Conservation (phyloP, 2,888 invertebrate species). For the Tenthredo mesomela region DNA sequence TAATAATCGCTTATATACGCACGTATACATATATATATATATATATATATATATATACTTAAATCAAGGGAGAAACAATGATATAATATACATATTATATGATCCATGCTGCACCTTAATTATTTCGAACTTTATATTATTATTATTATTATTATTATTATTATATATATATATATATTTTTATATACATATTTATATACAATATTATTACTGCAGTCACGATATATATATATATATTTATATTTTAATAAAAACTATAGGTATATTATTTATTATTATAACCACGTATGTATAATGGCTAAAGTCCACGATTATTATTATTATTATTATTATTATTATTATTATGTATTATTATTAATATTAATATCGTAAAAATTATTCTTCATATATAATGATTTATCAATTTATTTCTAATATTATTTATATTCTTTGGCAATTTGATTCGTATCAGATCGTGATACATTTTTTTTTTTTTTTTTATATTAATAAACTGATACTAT, state of each 20-base stretch:
- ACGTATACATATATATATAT: not conserved
- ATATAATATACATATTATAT: not conserved
- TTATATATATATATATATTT: too few relatives aligned
- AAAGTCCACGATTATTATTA: not conserved
- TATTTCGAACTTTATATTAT: conserved; percentile 2
- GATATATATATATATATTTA: not conserved
- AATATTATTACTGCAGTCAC: not conserved
- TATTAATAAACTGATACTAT: not conserved
- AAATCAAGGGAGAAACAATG: not conserved
- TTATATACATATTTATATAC: conserved; percentile 6
- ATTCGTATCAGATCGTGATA: conserved; percentile 11
- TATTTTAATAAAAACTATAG: not conserved
- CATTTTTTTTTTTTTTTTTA: too few relatives aligned
- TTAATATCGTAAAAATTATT: conserved; percentile 1
- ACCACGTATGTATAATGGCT: not conserved
- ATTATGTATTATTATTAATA: not conserved
- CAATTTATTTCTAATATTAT: conserved; percentile 55
- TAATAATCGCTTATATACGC: not conserved
- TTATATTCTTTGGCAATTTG: conserved; percentile 69
- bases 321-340: not conserved
- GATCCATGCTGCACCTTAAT: not conserved
- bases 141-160: not conserved
- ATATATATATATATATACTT: not conserved
- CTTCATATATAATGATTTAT: not conserved
- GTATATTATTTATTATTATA: not conserved